Base-by-base conservation (phyloP, 2,113 vertebrate genomes). In the Hylia prasina region DNA sequence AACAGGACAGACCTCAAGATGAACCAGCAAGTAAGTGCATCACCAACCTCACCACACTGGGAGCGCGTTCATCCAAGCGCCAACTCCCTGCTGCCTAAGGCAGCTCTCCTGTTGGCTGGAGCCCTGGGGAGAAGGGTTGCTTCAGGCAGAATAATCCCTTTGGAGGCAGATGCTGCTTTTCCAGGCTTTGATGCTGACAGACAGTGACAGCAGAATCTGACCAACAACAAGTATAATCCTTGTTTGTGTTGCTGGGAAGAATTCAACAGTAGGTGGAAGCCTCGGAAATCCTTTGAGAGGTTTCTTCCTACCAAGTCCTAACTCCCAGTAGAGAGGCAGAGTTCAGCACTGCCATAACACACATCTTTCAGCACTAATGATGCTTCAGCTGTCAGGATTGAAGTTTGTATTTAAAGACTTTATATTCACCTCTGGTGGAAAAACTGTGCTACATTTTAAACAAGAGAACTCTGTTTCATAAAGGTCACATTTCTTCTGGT, bases 401-500 rank as follows among this genome's bases (percentile, higher is more conserved):
- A 64, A 76, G 37, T 82, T 89, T 60, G 21, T 33, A 64, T 76
- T 69, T 69, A 72, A 96, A 94, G 45, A 89, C 45, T 51, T 89
- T 87, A 10, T 61, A 77, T 93, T 86, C 83, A 81, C 61, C 73
- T 88, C 78, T 76, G 87, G 48, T 83, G 80, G 84, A 95, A 94
- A 96, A 97, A 72, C 2, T 84, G 66, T 84, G 66, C 63, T 91
- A 57, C 84, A 14, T 47, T 85, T 93, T 84, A 66, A 96, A 96
- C 58, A 85, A 96, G 87, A 93, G 79, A 91, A 69, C 84, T 93
- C 78, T 91, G 93, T 94, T 95, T 94, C 85, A 73, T 65, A 95
- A 96, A 96, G 95, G 93, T 95, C 90, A 93, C 70, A 57, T 78
- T 80, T 90, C 53, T 94, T 90, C 53, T 94, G 87, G 78, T 96